Conservation (phyloP, 1,140 invertebrate genomes). For the Lethrus apterus region DNA sequence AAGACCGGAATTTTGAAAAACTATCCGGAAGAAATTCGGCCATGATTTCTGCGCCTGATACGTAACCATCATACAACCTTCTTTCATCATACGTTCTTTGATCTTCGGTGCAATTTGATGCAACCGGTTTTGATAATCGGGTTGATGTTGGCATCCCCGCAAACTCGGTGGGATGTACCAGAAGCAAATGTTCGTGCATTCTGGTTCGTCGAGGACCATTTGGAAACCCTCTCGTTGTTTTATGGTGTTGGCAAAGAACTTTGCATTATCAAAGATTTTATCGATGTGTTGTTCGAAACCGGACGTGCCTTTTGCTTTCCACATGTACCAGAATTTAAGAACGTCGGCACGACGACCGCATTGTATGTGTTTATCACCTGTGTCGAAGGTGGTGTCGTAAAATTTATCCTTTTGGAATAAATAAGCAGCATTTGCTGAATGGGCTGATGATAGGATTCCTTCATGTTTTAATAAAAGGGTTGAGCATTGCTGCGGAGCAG, state of each 20-base stretch:
- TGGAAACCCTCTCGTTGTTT: constrained; percentile 61
- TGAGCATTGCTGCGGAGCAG: constrained; percentile 84
- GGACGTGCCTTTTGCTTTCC: constrained; percentile 85
- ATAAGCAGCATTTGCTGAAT: constrained; percentile 74
- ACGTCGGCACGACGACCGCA: constrained; percentile 92
- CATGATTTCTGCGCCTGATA: constrained; percentile 77
- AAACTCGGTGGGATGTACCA: constrained; percentile 87
- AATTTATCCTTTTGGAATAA: constrained; percentile 96
- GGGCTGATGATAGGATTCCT: constrained; percentile 53
- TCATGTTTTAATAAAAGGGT: constrained; percentile 71
- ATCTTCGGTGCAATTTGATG: constrained; percentile 83
- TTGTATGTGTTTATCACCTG: constrained; percentile 87
- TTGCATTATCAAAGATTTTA: constrained; percentile 64
- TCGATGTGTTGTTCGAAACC: constrained; percentile 78
- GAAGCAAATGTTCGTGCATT: constrained; percentile 92
- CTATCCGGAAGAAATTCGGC: constrained; percentile 91
- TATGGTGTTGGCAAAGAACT: constrained; percentile 63
- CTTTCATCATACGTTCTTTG: constrained; percentile 90
- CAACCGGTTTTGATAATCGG: constrained; percentile 60
- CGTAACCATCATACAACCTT: constrained; percentile 91
- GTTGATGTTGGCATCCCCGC: constrained; percentile 48
- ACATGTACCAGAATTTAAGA: constrained; percentile 96
- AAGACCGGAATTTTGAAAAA: constrained; percentile 82
- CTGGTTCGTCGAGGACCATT: constrained; percentile 69
- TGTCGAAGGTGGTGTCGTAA: constrained; percentile 86